phyloP scores from a whole-genome alignment of 30 jellyfish, hydroid and myxozoan genomes.

The Mastigias papua region DNA sequence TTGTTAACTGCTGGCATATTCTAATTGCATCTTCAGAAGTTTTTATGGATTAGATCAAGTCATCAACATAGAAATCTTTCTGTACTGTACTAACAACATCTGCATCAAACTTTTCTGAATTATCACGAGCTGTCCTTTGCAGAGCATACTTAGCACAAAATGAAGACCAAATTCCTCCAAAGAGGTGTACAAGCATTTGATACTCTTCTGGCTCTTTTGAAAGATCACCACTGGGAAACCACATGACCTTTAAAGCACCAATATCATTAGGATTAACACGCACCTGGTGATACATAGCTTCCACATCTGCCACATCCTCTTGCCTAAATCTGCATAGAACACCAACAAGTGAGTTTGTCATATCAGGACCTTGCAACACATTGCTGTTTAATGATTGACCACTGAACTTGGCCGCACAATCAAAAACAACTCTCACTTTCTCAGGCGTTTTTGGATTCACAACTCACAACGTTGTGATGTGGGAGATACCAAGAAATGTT shows the following conservation, averaged over 20 bases:
- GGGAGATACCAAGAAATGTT: conserved; percentile 57
- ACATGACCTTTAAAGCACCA: too few species aligned
- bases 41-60: conserved; percentile 9
- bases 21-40: conserved; percentile 17
- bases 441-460: conserved; percentile 58
- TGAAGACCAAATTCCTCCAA: conserved; percentile 11
- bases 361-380: conserved; percentile 63
- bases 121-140: conserved; percentile 39
- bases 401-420: conserved; percentile 47
- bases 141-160: conserved; percentile 55
- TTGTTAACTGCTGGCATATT: background rate
- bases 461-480: conserved; percentile 52
- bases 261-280: too few species aligned
- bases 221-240: conserved; percentile 26
- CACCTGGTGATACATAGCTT: too few species aligned
- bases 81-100: conserved; percentile 12
- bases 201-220: background rate
- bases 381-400: conserved; percentile 26
- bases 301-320: too few species aligned
- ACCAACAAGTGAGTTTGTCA: conserved; percentile 25
- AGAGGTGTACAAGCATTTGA: too few species aligned
- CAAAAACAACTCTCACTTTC: conserved; percentile 64
- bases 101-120: conserved; percentile 19
- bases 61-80: conserved; percentile 25
- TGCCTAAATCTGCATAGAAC: too few species aligned